A percentile compares a stretch with the other conserved stretches of the same genome.
These are phyloP conservation scores for Actinemys pallida DNA, from an alignment of 2,113 vertebrate genomes.

Conservation along the genomic window DNA sequence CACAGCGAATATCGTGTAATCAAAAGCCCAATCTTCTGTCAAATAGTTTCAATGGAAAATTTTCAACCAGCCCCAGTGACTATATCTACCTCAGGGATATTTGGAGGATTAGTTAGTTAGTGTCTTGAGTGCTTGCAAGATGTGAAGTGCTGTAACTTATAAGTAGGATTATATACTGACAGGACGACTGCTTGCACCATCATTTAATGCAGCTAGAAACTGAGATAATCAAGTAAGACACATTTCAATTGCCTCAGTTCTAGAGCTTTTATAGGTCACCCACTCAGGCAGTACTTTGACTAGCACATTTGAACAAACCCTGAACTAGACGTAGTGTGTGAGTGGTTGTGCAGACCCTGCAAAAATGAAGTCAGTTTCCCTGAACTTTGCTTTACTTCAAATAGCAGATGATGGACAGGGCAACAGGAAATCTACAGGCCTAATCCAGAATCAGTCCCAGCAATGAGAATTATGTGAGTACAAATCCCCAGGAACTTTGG, in stretches of 20 bases:
- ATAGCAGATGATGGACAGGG: accelerated
- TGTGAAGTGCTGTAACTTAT: neutral
- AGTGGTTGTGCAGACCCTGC: neutral
- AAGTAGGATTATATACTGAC: neutral
- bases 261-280: neutral
- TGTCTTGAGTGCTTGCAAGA: neutral
- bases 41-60: neutral
- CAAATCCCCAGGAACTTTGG: neutral
- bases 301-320: neutral
- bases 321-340: neutral
- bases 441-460: accelerated
- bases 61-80: neutral
- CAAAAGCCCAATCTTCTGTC: neutral
- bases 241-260: neutral
- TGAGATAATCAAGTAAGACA: neutral
- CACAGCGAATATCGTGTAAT: neutral
- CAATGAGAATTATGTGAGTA: neutral
- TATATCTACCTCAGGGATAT: neutral
- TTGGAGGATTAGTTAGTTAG: neutral
- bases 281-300: neutral
- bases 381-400: slow-evolving; percentile 14
- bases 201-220: neutral
- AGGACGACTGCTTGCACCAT: neutral
- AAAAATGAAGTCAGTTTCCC: neutral
- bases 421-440: neutral